Evolutionary conservation across 2,797 vertebrate species (phyloP).

Genomic region (Percopsis omiscomaycus): DNA sequence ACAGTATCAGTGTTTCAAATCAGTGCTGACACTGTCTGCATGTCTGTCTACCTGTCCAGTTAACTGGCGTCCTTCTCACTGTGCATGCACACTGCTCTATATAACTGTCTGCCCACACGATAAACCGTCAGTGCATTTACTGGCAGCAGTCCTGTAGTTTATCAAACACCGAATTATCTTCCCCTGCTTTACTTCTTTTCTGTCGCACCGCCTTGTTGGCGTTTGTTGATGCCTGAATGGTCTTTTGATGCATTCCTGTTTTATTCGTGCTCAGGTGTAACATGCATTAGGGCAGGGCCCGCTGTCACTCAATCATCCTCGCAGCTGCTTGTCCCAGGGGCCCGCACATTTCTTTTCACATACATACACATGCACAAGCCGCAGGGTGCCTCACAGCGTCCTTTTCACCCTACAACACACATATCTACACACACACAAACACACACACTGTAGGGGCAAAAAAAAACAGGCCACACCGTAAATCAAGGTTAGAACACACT

Average conservation of each 20-base stretch:
- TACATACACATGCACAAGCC: constrained; percentile 48
- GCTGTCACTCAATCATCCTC: constrained; percentile 70
- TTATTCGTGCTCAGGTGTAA: constrained; percentile 42
- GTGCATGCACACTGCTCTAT: too few relatives aligned
- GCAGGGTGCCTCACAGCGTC: constrained; percentile 66
- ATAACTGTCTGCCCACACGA: too few relatives aligned
- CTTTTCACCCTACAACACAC: constrained; percentile 61
- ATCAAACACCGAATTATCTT: too few relatives aligned
- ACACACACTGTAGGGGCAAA: constrained; percentile 21
- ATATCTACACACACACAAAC: background rate
- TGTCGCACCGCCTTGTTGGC: constrained; percentile 31
- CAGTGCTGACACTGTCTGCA: constrained; percentile 7
- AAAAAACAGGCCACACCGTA: constrained; percentile 56
- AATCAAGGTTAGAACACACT: constrained; percentile 65
- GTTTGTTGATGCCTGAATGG: constrained; percentile 61
- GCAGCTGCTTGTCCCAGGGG: constrained; percentile 72
- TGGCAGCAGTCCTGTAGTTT: too few relatives aligned
- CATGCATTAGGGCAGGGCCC: constrained; percentile 54
- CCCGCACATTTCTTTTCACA: constrained; percentile 56
- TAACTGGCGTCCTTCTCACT: too few relatives aligned
- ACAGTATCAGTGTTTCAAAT: too few relatives aligned
- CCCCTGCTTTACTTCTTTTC: constrained; percentile 19
- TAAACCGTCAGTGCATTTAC: too few relatives aligned
- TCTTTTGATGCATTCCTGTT: constrained; percentile 53
- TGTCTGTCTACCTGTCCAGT: constrained; percentile 9